Conservation (phyloP, 2,797 vertebrate genomes). For the Oryzias dopingdopingensis region DNA sequence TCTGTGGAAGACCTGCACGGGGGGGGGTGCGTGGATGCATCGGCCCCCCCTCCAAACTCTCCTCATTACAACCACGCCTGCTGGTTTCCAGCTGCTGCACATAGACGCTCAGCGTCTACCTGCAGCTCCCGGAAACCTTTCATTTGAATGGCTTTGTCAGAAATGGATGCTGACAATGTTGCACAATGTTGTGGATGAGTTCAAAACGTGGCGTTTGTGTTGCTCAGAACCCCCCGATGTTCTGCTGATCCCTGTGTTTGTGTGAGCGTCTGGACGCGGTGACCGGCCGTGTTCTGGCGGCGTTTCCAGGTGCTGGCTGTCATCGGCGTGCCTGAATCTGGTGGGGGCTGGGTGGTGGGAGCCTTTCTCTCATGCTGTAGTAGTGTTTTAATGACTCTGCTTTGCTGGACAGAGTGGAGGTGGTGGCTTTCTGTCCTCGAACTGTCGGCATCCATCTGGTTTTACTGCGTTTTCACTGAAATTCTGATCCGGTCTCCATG, state of each 20-base stretch:
- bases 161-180: constrained; percentile 2
- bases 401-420: constrained; percentile 67
- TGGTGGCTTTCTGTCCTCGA: constrained; percentile 10
- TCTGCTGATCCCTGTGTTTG: too few species aligned
- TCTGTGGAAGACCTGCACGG: constrained; percentile 16
- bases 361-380: not conserved
- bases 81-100: constrained; percentile 36
- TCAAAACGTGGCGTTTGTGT: constrained; percentile 17
- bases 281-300: not conserved
- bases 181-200: constrained; percentile 1
- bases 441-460: constrained; percentile 2
- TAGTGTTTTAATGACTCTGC: constrained; percentile 20
- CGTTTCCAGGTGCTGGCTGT: constrained; percentile 42
- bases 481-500: too few species aligned
- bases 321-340: constrained; percentile 31
- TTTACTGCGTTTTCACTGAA: not conserved
- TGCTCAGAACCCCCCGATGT: constrained; percentile 7
- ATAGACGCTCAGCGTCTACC: constrained; percentile 14
- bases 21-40: constrained; percentile 10
- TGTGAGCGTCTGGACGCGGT: too few species aligned
- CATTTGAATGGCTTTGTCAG: not conserved
- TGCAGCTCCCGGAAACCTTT: constrained; percentile 33
- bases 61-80: too few species aligned
- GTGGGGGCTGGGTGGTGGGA: constrained; percentile 28
- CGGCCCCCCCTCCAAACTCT: constrained; percentile 15